A percentile compares a stretch with the other conserved stretches of the same genome.
phyloP scores from a whole-genome alignment of 2,888 invertebrate genomes.

The Theretra japonica region DNA sequence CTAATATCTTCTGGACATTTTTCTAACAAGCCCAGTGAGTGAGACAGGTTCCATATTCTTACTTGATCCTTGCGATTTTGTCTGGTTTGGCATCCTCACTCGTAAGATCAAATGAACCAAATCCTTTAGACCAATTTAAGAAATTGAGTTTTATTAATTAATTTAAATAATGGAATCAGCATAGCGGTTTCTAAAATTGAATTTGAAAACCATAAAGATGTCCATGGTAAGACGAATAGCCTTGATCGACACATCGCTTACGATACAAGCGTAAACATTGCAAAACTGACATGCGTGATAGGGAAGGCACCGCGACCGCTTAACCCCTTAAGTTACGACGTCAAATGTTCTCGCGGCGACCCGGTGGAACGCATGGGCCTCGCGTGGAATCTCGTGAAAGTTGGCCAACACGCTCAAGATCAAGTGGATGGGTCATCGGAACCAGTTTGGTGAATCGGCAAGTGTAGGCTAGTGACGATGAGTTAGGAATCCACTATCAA shows the following conservation, averaged over 20 bases:
- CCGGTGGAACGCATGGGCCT: conserved; percentile 49
- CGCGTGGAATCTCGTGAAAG: conserved; percentile 82
- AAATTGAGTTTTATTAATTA: no score
- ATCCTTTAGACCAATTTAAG: no score
- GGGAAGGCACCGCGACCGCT: background rate
- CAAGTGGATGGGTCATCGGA: conserved; percentile 72
- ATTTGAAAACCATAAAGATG: background rate
- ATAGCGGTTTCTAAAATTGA: background rate
- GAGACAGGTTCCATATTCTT: no score
- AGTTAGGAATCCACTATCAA: conserved; percentile 51
- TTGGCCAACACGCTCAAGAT: conserved; percentile 75
- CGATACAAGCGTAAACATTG: conserved; percentile 4
- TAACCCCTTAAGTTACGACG: conserved; percentile 32
- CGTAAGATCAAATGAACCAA: no score
- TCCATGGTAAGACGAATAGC: background rate
- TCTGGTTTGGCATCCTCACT: no score
- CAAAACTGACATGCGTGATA: background rate
- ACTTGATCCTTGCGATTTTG: no score
- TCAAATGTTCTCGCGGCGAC: conserved; percentile 61
- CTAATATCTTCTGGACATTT: no score
- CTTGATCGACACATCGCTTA: background rate
- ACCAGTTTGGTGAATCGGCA: conserved; percentile 54
- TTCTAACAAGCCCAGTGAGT: no score
- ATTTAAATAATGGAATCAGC: background rate
- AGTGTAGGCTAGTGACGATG: conserved; percentile 48